phyloP scores from a whole-genome alignment of 2,113 vertebrate species.

The Dicrurus megarhynchus region DNA sequence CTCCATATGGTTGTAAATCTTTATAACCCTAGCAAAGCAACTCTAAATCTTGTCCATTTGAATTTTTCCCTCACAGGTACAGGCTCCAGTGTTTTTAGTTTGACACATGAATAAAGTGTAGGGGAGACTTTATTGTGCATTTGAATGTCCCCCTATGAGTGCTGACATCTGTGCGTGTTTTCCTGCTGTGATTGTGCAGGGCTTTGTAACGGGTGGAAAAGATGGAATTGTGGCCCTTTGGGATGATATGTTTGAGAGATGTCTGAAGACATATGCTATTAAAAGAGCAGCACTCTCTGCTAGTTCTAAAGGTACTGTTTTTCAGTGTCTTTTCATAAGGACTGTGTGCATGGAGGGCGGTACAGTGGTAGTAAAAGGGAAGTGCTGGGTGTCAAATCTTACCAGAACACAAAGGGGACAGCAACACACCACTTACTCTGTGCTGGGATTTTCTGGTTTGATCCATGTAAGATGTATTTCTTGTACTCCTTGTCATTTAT shows the following conservation, averaged over 20 bases:
- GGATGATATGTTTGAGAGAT: slow-evolving; percentile 98
- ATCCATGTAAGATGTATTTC: neutral
- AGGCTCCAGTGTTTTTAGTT: neutral
- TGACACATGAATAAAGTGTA: neutral
- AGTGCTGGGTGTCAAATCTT: neutral
- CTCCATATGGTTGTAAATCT: neutral
- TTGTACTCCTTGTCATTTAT: neutral
- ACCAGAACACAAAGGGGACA: neutral
- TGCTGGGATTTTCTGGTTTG: neutral
- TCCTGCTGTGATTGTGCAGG: slow-evolving; percentile 71
- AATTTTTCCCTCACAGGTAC: neutral
- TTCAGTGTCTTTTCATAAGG: neutral
- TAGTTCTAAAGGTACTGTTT: slow-evolving; percentile 88
- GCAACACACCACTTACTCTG: neutral
- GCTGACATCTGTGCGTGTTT: neutral
- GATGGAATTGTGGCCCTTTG: slow-evolving; percentile 96
- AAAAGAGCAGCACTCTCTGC: slow-evolving; percentile 90
- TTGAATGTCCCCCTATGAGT: neutral
- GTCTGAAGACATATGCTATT: slow-evolving; percentile 96
- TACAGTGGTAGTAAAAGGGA: neutral
- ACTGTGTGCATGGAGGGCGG: neutral
- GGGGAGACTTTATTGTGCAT: neutral
- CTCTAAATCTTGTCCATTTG: neutral
- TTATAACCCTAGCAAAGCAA: neutral
- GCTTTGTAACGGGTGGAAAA: slow-evolving; percentile 96